Percentiles rank a stretch among this genome's conserved stretches.
Evolutionary conservation across 1,140 invertebrate species (phyloP).

Genomic region (Leptopilina boulardi): DNA sequence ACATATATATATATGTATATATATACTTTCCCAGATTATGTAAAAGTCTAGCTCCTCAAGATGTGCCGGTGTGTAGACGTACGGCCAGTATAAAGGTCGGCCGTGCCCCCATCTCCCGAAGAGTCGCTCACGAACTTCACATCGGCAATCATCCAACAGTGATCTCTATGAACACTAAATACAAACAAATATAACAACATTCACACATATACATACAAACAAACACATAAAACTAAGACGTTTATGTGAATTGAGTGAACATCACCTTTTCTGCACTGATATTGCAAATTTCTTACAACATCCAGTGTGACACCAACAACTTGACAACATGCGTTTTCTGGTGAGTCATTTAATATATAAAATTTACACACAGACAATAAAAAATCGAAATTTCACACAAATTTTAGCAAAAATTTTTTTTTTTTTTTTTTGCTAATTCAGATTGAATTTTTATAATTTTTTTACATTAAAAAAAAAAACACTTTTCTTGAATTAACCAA

Average conservation of each 20-base stretch:
- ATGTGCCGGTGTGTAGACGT: constrained; percentile 55
- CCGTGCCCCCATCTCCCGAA: constrained; percentile 67
- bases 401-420: neutral
- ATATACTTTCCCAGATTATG: constrained; percentile 71
- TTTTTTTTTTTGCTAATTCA: too few relatives aligned
- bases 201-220: constrained; percentile 27
- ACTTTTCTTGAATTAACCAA: neutral
- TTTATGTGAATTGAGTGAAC: constrained; percentile 28
- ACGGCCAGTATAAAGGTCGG: constrained; percentile 72
- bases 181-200: neutral
- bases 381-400: too few relatives aligned
- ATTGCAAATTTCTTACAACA: constrained; percentile 41
- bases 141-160: constrained; percentile 61
- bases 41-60: constrained; percentile 54
- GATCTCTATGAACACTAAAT: constrained; percentile 30
- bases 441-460: too few relatives aligned
- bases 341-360: constrained; percentile 18
- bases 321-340: neutral
- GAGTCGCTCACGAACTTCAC: constrained; percentile 72
- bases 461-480: neutral
- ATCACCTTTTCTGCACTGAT: constrained; percentile 33
- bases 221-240: neutral
- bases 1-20: too few relatives aligned
- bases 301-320: neutral
- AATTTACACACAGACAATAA: neutral